These are phyloP conservation scores for Chrysaora quinquecirrha DNA, from an alignment of 30 jellyfish, hydroid and myxozoan species.

Conservation along the genomic window DNA sequence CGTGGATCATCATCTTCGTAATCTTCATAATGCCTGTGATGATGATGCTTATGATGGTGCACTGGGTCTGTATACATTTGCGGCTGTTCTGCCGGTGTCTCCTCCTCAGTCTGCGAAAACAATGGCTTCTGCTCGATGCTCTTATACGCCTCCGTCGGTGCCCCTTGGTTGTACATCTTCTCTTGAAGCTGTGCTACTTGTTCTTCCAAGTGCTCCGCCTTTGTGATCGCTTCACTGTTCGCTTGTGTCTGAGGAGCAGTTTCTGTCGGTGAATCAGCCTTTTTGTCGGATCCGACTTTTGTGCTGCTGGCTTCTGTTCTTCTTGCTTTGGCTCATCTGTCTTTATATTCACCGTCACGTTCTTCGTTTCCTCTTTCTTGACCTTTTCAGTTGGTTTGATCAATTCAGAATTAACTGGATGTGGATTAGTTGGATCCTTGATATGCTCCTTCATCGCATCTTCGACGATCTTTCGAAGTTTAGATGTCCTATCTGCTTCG, in stretches of 20 bases:
- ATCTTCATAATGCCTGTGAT: constrained; percentile 61
- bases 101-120: constrained; percentile 48
- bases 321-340: constrained; percentile 7
- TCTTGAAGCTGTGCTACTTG: constrained; percentile 90
- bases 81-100: constrained; percentile 63
- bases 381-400: constrained; percentile 43
- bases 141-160: constrained; percentile 55
- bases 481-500: constrained; percentile 40
- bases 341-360: constrained; percentile 14
- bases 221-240: constrained; percentile 74
- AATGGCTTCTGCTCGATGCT: constrained; percentile 62
- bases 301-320: constrained; percentile 7
- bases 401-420: constrained; percentile 52
- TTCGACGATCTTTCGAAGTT: constrained; percentile 75
- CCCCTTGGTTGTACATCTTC: constrained; percentile 67
- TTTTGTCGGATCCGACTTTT: constrained; percentile 3
- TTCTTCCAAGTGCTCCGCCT: constrained; percentile 90
- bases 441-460: constrained; percentile 94
- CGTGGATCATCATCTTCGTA: constrained; percentile 36
- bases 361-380: constrained; percentile 28
- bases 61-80: constrained; percentile 44
- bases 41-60: constrained; percentile 61
- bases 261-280: constrained; percentile 10
- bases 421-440: constrained; percentile 70
- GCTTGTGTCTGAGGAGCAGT: constrained; percentile 23